Conservation (phyloP, 2,113 vertebrate species). For the Hemiprocne comata region DNA sequence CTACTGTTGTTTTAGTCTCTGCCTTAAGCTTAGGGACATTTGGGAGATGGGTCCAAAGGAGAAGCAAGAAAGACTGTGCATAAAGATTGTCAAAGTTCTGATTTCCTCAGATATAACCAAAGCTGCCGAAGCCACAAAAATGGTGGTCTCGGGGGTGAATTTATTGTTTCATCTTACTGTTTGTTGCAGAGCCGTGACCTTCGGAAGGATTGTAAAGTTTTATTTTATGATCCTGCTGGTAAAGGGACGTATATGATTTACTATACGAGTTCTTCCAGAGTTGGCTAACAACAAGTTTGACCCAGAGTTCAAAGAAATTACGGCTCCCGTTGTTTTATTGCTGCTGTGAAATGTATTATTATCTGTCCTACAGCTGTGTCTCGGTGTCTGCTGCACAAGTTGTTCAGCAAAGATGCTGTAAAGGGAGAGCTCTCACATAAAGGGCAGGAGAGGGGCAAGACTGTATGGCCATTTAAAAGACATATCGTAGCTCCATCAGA, state of each 20-base stretch:
- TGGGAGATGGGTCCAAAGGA: constrained; percentile 16
- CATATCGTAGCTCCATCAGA: not conserved
- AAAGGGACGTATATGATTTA: constrained; percentile 43
- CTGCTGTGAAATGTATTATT: not conserved
- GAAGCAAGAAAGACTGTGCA: not conserved
- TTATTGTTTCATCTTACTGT: constrained; percentile 28
- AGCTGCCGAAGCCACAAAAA: not conserved
- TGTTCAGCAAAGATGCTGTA: not conserved
- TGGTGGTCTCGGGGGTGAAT: not conserved
- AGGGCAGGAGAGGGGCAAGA: not conserved
- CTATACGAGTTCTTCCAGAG: constrained; percentile 1
- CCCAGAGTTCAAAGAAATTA: constrained; percentile 62
- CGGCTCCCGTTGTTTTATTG: constrained; percentile 35
- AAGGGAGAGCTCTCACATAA: not conserved
- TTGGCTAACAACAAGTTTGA: constrained; percentile 55
- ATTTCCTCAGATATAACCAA: constrained; percentile 19
- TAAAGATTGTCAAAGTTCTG: not conserved
- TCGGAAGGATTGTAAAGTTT: constrained; percentile 43
- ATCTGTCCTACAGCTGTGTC: not conserved
- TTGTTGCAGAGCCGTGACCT: constrained; percentile 35
- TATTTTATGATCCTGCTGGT: constrained; percentile 53
- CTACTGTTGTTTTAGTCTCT: not conserved
- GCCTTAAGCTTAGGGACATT: not conserved
- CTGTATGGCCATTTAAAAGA: not conserved
- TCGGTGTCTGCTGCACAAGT: not conserved